Evolutionary conservation across 2,797 vertebrate genomes (phyloP), one percentile per base, ranked within the genome.

Genomic region (Sarcoramphus papa): DNA sequence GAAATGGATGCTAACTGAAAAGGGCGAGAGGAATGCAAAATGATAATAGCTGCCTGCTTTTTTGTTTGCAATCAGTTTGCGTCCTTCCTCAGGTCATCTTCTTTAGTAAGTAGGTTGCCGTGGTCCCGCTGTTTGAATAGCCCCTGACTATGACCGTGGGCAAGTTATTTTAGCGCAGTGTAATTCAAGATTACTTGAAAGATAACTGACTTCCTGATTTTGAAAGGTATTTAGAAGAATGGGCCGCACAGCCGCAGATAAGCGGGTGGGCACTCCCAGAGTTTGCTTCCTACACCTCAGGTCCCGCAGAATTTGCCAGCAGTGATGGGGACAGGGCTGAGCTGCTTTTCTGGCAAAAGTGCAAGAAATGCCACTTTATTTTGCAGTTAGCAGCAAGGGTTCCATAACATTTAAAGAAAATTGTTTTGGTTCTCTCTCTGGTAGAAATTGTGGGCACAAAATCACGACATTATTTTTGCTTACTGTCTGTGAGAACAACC

Each of bases 241-340:
- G 2, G 20, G 31, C 14, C 1, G 2, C 28, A 18, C 14, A 35
- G 41, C 24, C 3, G 1, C 2, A 1, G 56, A 7, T 23, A 50
- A 65, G n/a, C 10, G 6, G 22, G 24, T 64, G 12, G 21, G 17
- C 27, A 5, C 19, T 27, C 56, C 24, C 24, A 7, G 62, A 53
- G 20, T 57, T 82, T 35, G 30, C 37, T 67, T 41, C 22, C 31
- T 81, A 14, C 5, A 3, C 23, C 14, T 48, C 30, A 31, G 10
- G 14, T 53, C 37, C 23, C 3, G 0, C 31, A 12, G 27, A 14
- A 24, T 73, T 85, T 57, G 11, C 31, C 45, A 37, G 43, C 33
- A 20, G 30, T 6, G 60, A 37, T n/a, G 50, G 33, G 37, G 30
- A 60, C 0, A 15, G 22, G 47, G 27, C 30, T 67, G 48, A 81